Base-by-base conservation (phyloP, 2,888 invertebrate species). In the Yponomeuta evonymella region DNA sequence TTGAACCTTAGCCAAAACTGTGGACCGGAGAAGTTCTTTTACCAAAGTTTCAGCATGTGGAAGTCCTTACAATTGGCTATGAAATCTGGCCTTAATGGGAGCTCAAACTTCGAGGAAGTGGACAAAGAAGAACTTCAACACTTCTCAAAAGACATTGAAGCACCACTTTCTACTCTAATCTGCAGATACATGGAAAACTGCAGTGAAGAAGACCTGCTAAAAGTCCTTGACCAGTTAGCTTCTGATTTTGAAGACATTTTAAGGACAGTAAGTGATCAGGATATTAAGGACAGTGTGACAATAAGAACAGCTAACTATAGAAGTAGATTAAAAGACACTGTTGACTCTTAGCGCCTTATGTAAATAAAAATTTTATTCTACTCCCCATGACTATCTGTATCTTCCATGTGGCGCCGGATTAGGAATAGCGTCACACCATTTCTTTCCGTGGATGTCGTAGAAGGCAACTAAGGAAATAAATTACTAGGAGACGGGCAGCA, bases 41-140 rank as follows among this genome's bases (percentile, higher is more conserved):
- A 77, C n/a, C 83, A 81, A 8, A 81, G 83, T 68, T 85, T 82
- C 70, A 86, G 76, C 58, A 87, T 92, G 76, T 92, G 90, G 89
- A 85, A 82, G 73, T 81, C 84, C 0, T 75, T 86, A 12, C 77
- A 75, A 72, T 77, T 76, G 8, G 80, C 83, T 68, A 77, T 78
- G n/a, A 81, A 82, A 65, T 77, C 78, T 15, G 80, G 84, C 48
- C 76, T 79, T 74, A 85, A 86, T 71, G 81, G 81, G 36, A 78
- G 76, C 68, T 76, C 77, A 10, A 81, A 78, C 29, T 87, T 83
- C 79, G 87, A 86, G 75, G 83, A 82, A 48, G 81, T 83, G 71
- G 83, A 83, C 63, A 81, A 79, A 70, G 84, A 85, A 48, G 85
- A 85, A 70, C 72, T 86, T 6, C 77, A 80, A 70, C 78, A 79